These are phyloP conservation scores for Diplosoma virens DNA, from an alignment of 23 tunicate genomes.

Conservation along the genomic window DNA sequence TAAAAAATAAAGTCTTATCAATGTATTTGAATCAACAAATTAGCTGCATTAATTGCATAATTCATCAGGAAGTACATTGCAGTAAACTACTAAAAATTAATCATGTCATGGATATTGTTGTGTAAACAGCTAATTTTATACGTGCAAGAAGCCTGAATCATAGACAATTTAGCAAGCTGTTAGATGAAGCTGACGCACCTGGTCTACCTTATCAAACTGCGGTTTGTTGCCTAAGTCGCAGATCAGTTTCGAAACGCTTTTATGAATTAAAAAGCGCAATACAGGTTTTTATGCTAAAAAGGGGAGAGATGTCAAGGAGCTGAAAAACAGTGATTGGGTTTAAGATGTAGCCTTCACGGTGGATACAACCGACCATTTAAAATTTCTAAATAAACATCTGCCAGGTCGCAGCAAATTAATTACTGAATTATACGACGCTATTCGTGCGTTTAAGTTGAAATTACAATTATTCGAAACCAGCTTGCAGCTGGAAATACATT, in stretches of 20 bases:
- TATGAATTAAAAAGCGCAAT: conserved; percentile 7
- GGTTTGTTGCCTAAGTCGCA: conserved; percentile 6
- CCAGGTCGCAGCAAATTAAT: background rate
- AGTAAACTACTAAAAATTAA: background rate
- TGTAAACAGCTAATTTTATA: background rate
- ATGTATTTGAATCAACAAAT: too few species aligned
- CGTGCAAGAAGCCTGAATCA: too few species aligned
- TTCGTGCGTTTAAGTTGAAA: conserved; percentile 3
- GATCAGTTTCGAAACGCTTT: conserved; percentile 7
- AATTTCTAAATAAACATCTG: background rate
- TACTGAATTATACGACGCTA: conserved; percentile 10
- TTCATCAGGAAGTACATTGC: too few species aligned
- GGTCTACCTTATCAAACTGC: conserved; percentile 9
- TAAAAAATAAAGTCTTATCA: too few species aligned
- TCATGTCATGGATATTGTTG: too few species aligned
- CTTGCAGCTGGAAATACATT: background rate
- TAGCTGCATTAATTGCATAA: too few species aligned
- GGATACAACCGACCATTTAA: background rate
- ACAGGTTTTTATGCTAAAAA: background rate
- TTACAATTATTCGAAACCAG: background rate
- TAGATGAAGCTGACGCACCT: conserved; percentile 5
- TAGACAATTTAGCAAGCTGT: conserved; percentile 7
- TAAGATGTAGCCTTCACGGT: background rate
- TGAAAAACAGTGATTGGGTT: conserved; percentile 6
- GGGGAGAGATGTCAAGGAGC: conserved; percentile 1